Conservation (phyloP, 2,113 vertebrate genomes). For the Mus spicilegus region DNA sequence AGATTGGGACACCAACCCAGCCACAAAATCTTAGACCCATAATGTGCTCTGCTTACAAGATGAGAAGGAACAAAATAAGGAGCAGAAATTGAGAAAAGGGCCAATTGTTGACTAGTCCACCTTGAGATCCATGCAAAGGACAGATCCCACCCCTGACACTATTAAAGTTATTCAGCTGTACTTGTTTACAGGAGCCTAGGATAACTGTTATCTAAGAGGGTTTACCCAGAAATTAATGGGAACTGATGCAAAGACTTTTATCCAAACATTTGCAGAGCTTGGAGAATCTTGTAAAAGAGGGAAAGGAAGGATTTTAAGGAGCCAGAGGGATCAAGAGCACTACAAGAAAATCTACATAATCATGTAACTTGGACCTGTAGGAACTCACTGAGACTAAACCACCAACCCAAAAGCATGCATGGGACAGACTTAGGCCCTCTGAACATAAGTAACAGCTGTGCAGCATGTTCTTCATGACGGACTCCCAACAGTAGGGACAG, state of each 20-base stretch:
- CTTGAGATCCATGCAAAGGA: neutral
- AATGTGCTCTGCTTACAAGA: neutral
- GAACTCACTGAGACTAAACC: neutral
- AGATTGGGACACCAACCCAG: neutral
- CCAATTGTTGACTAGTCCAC: neutral
- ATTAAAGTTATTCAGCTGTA: neutral
- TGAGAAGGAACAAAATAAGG: neutral
- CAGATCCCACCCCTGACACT: neutral
- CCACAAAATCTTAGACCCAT: neutral
- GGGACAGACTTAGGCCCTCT: neutral
- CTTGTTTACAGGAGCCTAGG: neutral
- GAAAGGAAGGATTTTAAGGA: neutral
- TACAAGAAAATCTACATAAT: neutral
- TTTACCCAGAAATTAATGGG: neutral
- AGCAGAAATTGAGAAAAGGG: neutral
- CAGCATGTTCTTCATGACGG: neutral
- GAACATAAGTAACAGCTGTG: neutral
- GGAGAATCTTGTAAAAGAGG: neutral
- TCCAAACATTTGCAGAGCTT: neutral
- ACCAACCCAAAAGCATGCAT: neutral
- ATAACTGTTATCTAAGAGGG: neutral
- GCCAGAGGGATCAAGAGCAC: neutral
- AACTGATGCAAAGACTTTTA: neutral
- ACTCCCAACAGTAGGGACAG: neutral
- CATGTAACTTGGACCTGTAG: neutral